phyloP scores from a whole-genome alignment of 2,113 vertebrate species.

The Aspiorhynchus laticeps region DNA sequence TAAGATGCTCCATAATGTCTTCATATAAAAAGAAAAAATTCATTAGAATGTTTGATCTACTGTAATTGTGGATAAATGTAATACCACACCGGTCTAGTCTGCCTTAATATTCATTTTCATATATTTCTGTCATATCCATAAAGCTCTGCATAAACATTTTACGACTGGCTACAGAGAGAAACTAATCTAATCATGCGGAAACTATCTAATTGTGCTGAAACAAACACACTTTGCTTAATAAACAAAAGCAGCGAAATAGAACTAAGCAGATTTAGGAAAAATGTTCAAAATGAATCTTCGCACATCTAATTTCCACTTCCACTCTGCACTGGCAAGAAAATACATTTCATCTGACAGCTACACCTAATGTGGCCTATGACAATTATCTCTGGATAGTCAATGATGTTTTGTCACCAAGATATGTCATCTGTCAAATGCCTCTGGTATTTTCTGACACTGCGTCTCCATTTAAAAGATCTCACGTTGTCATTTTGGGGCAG shows the following conservation, averaged over 20 bases:
- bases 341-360: neutral
- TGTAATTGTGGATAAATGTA: neutral
- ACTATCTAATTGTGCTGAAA: slow-evolving; percentile 26
- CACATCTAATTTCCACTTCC: slow-evolving; percentile 27
- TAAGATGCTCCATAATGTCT: slow-evolving; percentile 16
- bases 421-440: neutral
- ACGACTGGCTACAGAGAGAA: neutral
- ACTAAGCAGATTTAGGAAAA: slow-evolving; percentile 30
- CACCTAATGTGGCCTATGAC: slow-evolving; percentile 20
- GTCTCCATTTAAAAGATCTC: neutral
- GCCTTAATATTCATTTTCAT: neutral
- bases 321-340: slow-evolving; percentile 12
- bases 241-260: slow-evolving; percentile 16
- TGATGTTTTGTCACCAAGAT: slow-evolving; percentile 26
- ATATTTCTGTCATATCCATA: neutral
- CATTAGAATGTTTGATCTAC: neutral
- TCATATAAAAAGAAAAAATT: neutral
- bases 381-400: slow-evolving; percentile 15
- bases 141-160: neutral
- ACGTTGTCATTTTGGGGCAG: neutral
- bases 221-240: slow-evolving; percentile 26
- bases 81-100: neutral
- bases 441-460: neutral
- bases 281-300: neutral
- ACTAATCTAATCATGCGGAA: slow-evolving; percentile 24